A percentile compares a stretch with the other conserved stretches of the same genome.
Evolutionary conservation across 2,797 vertebrate species (phyloP).

Genomic region (Acanthiza pusilla): DNA sequence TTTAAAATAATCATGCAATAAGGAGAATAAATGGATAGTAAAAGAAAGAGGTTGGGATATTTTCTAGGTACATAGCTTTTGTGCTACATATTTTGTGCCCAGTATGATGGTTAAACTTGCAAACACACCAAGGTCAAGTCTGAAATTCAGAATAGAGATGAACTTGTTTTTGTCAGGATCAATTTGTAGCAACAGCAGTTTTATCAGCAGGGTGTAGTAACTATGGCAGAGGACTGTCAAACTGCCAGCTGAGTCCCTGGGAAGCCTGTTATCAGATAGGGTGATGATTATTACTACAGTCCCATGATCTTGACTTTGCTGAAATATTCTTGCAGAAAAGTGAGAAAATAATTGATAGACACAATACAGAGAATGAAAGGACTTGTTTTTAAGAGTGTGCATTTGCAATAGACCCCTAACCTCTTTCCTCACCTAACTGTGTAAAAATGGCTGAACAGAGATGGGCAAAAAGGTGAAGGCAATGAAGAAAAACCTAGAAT

Average conservation of each 20-base stretch:
- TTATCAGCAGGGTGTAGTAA: conserved; percentile 45
- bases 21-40: neutral
- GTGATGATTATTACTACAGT: neutral
- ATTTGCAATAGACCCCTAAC: neutral
- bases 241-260: conserved; percentile 21
- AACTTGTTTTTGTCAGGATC: conserved; percentile 19
- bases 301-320: neutral
- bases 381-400: neutral
- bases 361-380: neutral
- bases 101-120: neutral
- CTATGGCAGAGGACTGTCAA: conserved; percentile 23
- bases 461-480: neutral
- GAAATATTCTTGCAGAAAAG: neutral
- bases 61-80: neutral
- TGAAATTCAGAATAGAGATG: conserved; percentile 29
- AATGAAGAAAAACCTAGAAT: neutral
- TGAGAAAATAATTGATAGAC: neutral
- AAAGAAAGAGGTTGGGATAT: neutral
- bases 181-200: conserved; percentile 43
- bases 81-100: neutral
- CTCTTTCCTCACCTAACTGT: neutral
- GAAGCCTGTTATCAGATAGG: conserved; percentile 16
- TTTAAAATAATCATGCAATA: neutral
- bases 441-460: neutral
- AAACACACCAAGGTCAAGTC: conserved; percentile 35